phyloP scores from a whole-genome alignment of 2,888 invertebrate genomes.

The Ferrisia virgata region DNA sequence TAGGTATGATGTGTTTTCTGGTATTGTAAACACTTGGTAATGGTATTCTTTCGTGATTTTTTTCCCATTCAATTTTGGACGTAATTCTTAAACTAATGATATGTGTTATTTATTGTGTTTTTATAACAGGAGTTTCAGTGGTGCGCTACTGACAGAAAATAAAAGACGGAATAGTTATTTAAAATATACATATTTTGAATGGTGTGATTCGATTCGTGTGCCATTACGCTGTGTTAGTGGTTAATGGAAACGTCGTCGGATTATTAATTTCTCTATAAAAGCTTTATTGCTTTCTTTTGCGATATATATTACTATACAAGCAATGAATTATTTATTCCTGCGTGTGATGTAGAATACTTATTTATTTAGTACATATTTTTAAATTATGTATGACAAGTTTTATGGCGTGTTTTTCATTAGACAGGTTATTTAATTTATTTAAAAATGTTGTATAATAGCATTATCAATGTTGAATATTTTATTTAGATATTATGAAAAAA shows the following conservation, averaged over 20 bases:
- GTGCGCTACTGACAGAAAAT: conserved; percentile 37
- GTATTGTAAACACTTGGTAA: no score
- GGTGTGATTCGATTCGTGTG: not conserved
- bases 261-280: conserved; percentile 1
- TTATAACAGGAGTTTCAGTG: conserved; percentile 34
- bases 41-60: no score
- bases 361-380: conserved; percentile 27
- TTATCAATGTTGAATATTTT: conserved; percentile 24
- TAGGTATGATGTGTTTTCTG: not conserved
- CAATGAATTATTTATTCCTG: conserved; percentile 32
- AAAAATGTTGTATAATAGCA: conserved; percentile 27
- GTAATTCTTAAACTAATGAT: not conserved
- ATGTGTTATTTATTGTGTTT: not conserved
- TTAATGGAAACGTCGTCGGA: conserved; percentile 1
- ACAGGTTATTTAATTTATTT: not conserved
- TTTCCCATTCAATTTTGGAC: not conserved
- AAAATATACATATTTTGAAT: not conserved
- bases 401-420: conserved; percentile 18
- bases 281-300: conserved; percentile 37
- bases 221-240: not conserved
- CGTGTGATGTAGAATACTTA: conserved; percentile 43
- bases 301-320: conserved; percentile 34
- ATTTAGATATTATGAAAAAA: conserved; percentile 31
- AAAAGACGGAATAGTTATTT: not conserved
- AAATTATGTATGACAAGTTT: conserved; percentile 4